Percentiles rank a stretch among this genome's conserved stretches.
phyloP scores from a whole-genome alignment of 2,888 invertebrate species.

The Lepidonotus clava region DNA sequence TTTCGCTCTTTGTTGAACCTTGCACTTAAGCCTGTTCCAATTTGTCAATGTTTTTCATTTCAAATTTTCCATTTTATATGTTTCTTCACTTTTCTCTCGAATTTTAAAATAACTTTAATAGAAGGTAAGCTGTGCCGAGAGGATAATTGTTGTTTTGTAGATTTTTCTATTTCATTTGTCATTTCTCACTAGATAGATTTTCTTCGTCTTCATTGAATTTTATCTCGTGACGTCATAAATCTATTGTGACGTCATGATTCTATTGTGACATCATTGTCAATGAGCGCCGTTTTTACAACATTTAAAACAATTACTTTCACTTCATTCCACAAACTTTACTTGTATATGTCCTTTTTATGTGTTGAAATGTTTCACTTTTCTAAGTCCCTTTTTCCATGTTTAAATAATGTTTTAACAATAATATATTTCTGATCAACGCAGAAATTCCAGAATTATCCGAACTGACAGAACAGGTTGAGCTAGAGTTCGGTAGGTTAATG shows the following conservation, averaged over 20 bases:
- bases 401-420: no score
- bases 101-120: background rate
- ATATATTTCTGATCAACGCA: no score
- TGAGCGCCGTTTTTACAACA: no score
- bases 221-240: background rate
- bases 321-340: background rate
- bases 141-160: background rate
- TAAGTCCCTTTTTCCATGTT: no score
- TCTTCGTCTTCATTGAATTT: background rate
- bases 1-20: background rate
- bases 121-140: constrained; percentile 18
- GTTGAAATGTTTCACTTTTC: background rate
- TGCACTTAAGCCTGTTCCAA: background rate
- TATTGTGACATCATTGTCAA: background rate
- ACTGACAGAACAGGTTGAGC: background rate
- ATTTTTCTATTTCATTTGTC: no score
- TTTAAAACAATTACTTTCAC: no score
- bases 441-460: background rate
- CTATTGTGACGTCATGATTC: background rate
- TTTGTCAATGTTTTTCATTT: constrained; percentile 8
- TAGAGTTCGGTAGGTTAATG: background rate
- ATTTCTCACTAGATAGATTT: no score
- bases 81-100: background rate
- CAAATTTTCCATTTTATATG: background rate
- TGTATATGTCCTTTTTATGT: background rate